Base-by-base conservation (phyloP, 2,113 vertebrate species). In the Stictonetta naevosa region DNA sequence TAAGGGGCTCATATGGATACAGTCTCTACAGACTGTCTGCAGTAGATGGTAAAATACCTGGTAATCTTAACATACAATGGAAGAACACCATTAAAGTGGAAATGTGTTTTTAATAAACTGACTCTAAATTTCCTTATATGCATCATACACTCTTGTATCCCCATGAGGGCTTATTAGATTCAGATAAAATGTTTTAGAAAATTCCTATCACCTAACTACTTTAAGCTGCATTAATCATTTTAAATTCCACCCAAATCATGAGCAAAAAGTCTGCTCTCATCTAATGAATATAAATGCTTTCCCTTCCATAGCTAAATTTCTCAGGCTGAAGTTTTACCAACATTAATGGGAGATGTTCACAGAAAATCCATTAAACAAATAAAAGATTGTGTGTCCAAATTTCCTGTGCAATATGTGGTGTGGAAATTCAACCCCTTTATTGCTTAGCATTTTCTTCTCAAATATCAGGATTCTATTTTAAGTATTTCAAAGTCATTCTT, bases 151-250 rank as follows among this genome's bases (percentile, higher is more conserved):
- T 83, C 88, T 86, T 93, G 44, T 93, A 96, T 96, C 55, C 95
- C 97, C 92, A 90, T 62, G 83, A 97, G 92, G 36, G 60, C 92
- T 97, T 97, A 95, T 96, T 97, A 97, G 83, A 96, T 93, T 86
- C 85, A 92, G 94, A 95, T 92, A 97, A 90, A 82, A 90, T 92
- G 74, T 95, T 96, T 97, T 78, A 96, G 83, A 97, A 97, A 97
- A 95, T 91, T 90, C 66, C 53, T 63, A 77, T 96, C 80, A 86
- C 78, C 81, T 95, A 97, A 96, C 89, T 96, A 92, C 90, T 96
- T 93, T 86, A 96, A 95, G 69, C 94, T 96, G 56, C 64, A 92
- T 95, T 97, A 98, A 97, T 96, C 94, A 97, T 93, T 95, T 97
- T 96, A 97, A 96, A 96, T 85, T 96, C 92, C 72, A 93, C 60